Evolutionary conservation across 2,797 vertebrate species (phyloP).

Genomic region (Hapalemur alaotrensis): DNA sequence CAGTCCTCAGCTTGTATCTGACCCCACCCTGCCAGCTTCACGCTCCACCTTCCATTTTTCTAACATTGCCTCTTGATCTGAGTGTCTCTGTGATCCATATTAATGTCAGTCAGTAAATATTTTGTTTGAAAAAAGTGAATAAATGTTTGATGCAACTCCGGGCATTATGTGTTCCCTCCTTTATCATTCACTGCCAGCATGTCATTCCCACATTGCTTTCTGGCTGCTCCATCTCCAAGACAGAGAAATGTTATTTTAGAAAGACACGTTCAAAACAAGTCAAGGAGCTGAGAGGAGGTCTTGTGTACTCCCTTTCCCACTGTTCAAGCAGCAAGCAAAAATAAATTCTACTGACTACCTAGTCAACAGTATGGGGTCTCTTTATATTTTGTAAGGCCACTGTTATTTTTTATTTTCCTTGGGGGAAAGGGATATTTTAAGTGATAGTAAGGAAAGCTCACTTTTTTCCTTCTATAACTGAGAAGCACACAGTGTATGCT

Average conservation of each 20-base stretch:
- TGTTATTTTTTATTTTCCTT: not conserved
- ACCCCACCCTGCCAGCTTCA: not conserved
- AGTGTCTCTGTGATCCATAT: not conserved
- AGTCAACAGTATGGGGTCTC: not conserved
- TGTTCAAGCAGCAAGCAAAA: conserved; percentile 44
- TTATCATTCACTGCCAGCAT: not conserved
- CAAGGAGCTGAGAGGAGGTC: conserved; percentile 29
- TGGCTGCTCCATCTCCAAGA: not conserved
- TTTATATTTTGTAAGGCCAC: conserved; percentile 31
- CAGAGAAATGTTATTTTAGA: conserved; percentile 39
- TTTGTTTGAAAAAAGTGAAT: conserved; percentile 37
- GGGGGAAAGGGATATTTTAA: not conserved
- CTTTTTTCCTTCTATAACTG: not conserved
- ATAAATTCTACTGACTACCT: not conserved
- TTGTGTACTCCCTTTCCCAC: not conserved
- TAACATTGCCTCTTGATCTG: conserved; percentile 10
- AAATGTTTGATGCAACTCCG: not conserved
- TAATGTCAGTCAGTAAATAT: conserved; percentile 5
- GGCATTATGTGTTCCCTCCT: not conserved
- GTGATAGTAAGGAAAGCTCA: not conserved
- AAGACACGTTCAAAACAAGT: conserved; percentile 50
- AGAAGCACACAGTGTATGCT: not conserved
- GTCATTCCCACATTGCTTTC: not conserved
- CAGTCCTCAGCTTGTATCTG: not conserved
- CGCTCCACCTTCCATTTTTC: not conserved